Evolutionary conservation across 2,888 invertebrate species (phyloP), one percentile per base, ranked within the genome.

Genomic region (Andrena dorsata): DNA sequence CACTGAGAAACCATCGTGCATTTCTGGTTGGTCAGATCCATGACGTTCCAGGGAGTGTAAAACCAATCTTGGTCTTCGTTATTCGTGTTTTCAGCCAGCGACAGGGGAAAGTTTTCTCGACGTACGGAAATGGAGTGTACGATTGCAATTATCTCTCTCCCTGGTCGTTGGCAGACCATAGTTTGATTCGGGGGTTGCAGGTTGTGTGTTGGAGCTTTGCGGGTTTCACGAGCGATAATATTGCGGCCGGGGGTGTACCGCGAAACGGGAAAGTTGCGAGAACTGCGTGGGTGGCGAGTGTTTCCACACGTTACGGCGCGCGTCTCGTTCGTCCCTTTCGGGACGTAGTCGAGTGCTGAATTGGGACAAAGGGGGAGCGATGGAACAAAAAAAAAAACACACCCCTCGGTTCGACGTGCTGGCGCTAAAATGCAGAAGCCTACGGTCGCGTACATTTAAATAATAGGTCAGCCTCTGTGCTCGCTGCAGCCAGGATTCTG

Each of bases 321-420:
- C 26, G 60, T 75, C 49, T 49, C 10, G 10, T 30, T 16, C 2
- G 53, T 41, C n/a, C 10, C 20, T 32, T 63, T 23, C 16, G 23
- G 23, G 70, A 70, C 53, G 75, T 69, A 68, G 69, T 41, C 68
- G 60, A 75, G 75, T 68, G 68, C 47, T 16, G 13, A 60, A 35
- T 13, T 20, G 35, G n/a, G 26, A 51, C 23, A 60, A 23, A 20
- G 10, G 28, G 10, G 1, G 56, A 5, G n/a, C 4, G 28, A 28
- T 28, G 28, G 3, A 60, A 60, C 13, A 28, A 28, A 26, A 28
- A 28, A 28, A 28, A 30, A 23, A 5, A 20, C 53, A 26, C 51
- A 20, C n/a, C 51, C 8, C 51, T 51, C 20, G 51, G 20, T 51
- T 56, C 56, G 3, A 20, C 6, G 47, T n/a, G 16, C 32, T 7